Evolutionary conservation across 2,888 invertebrate species (phyloP).

Genomic region (Cephus pulcher): DNA sequence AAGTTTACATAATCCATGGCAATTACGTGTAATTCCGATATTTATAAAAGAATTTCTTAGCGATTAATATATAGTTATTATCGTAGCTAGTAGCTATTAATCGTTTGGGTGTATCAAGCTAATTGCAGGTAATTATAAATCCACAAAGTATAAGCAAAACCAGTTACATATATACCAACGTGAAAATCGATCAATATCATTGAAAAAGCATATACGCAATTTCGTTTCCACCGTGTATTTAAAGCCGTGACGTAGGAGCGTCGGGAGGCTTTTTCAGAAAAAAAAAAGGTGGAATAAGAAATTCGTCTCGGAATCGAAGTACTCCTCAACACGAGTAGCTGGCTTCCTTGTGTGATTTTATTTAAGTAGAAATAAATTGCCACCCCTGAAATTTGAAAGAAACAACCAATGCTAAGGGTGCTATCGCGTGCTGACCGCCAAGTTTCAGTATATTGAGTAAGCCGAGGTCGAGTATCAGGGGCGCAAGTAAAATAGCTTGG

Average conservation of each 20-base stretch:
- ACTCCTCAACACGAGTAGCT: neutral
- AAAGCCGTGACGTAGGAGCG: neutral
- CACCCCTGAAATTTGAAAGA: neutral
- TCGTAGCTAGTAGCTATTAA: neutral
- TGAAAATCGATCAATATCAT: neutral
- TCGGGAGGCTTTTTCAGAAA: neutral
- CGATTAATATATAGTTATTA: neutral
- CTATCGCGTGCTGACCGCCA: neutral
- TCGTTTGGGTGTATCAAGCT: neutral
- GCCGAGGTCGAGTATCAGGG: neutral
- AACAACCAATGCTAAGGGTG: neutral
- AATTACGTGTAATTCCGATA: neutral
- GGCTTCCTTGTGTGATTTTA: neutral
- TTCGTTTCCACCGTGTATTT: neutral
- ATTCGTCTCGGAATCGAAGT: neutral
- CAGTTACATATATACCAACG: neutral
- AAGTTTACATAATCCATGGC: neutral
- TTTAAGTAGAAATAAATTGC: neutral
- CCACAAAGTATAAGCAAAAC: neutral
- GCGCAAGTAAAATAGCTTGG: neutral
- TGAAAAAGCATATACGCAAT: neutral
- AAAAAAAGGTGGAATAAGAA: neutral
- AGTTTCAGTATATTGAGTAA: neutral
- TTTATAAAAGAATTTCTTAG: neutral
- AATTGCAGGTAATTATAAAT: neutral